These are phyloP conservation scores for Drosophila micromelanica DNA, from an alignment of 1,140 invertebrate genomes.

Conservation along the genomic window DNA sequence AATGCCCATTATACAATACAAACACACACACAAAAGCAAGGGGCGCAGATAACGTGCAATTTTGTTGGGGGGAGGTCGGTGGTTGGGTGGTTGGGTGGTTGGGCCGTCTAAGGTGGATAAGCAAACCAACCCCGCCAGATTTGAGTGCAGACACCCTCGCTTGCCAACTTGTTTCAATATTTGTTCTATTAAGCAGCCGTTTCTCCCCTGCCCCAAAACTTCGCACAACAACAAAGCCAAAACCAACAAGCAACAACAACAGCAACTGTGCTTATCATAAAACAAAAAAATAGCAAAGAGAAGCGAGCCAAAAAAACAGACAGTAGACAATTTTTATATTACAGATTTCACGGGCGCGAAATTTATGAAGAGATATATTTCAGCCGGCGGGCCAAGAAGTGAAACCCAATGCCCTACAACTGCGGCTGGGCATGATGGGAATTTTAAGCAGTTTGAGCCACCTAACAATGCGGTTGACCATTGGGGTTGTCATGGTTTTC, in stretches of 20 bases:
- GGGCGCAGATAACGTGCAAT: background rate
- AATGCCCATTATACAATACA: conserved; percentile 70
- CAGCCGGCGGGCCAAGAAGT: conserved; percentile 53
- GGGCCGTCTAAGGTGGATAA: background rate
- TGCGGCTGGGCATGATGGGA: background rate
- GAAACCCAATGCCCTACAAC: conserved; percentile 30
- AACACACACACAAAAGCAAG: background rate
- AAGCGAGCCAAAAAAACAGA: conserved; percentile 25
- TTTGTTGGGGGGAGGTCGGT: background rate
- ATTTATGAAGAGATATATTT: conserved; percentile 74
- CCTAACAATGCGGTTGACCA: too few relatives aligned
- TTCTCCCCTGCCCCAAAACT: background rate
- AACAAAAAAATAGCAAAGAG: conserved; percentile 19
- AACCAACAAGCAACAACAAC: background rate
- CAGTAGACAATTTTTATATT: conserved; percentile 71
- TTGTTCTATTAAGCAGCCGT: conserved; percentile 70
- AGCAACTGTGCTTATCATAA: conserved; percentile 21
- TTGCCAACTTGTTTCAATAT: conserved; percentile 64
- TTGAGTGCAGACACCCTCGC: conserved; percentile 7
- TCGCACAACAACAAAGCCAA: conserved; percentile 2
- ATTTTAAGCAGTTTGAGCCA: background rate
- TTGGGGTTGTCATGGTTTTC: too few relatives aligned
- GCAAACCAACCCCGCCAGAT: conserved; percentile 12
- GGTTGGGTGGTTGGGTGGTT: background rate
- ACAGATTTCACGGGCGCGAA: conserved; percentile 62